A percentile compares a stretch with the other conserved stretches of the same genome.
These are phyloP conservation scores for Pseudocheirus occidentalis DNA, from an alignment of 2,797 vertebrate species.

Conservation along the genomic window DNA sequence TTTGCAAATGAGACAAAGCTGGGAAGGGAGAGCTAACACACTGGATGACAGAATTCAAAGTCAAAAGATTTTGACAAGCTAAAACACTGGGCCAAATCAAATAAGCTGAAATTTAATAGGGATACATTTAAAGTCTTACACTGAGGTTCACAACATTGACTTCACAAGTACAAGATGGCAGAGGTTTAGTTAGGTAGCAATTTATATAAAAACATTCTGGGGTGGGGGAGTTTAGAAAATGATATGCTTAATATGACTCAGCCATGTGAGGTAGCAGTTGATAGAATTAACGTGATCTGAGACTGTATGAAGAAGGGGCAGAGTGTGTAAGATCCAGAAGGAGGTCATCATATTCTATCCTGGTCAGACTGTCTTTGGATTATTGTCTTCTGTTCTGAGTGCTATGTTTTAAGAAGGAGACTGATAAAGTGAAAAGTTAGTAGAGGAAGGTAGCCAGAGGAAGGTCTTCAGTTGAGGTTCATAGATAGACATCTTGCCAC, in stretches of 20 bases:
- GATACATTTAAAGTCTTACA: not conserved
- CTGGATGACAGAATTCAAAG: not conserved
- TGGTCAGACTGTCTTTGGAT: not conserved
- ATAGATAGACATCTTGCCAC: too few species aligned
- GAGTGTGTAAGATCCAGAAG: not conserved
- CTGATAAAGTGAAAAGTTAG: not conserved
- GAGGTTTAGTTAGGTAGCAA: not conserved
- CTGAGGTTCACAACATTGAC: not conserved
- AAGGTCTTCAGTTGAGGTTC: not conserved
- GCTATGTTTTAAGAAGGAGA: not conserved
- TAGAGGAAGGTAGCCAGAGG: not conserved
- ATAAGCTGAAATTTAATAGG: not conserved
- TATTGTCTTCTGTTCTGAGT: not conserved
- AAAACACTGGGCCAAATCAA: not conserved
- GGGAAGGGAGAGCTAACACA: not conserved
- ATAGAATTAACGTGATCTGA: not conserved
- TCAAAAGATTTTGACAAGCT: not conserved
- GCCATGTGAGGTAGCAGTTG: not conserved
- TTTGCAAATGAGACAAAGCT: conserved; percentile 1
- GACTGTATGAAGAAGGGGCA: not conserved
- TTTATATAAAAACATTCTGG: not conserved
- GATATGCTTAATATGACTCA: not conserved
- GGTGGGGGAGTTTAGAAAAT: not conserved
- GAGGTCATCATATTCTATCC: not conserved
- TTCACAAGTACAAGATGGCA: not conserved